Conservation (phyloP, 2,113 vertebrate species). For the Madoqua kirkii region DNA sequence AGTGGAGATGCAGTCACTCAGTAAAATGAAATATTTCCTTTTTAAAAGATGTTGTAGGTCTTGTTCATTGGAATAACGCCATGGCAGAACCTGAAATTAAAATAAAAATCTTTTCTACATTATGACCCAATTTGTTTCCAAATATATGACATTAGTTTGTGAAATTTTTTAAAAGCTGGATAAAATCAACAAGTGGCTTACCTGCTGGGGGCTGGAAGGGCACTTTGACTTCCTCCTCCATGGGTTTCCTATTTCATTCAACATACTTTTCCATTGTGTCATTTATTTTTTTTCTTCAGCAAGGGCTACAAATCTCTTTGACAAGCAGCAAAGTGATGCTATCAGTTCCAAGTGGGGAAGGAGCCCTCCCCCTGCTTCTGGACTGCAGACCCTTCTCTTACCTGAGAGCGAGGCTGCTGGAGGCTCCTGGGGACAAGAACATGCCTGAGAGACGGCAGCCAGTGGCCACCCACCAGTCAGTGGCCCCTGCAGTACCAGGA, state of each 20-base stretch:
- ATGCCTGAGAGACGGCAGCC: neutral
- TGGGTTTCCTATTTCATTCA: accelerated
- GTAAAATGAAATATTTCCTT: neutral
- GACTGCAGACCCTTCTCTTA: neutral
- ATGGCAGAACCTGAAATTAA: neutral
- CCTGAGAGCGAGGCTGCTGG: neutral
- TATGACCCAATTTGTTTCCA: neutral
- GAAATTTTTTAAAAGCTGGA: neutral
- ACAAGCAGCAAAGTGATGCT: neutral
- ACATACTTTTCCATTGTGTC: accelerated
- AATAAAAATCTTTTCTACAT: neutral
- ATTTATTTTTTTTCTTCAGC: neutral
- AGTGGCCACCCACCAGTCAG: neutral
- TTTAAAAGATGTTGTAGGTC: too few relatives aligned
- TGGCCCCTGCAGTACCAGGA: neutral
- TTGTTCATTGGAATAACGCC: accelerated
- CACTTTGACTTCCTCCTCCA: neutral
- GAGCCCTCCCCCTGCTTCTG: neutral
- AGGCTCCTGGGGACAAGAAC: neutral
- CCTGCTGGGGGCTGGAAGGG: neutral
- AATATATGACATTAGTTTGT: neutral
- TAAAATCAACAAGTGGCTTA: neutral
- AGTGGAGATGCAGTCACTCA: neutral
- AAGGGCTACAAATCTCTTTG: neutral
- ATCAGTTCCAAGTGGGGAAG: neutral